phyloP scores from a whole-genome alignment of 2,797 vertebrate species.

The Helicolenus hilgendorfi region DNA sequence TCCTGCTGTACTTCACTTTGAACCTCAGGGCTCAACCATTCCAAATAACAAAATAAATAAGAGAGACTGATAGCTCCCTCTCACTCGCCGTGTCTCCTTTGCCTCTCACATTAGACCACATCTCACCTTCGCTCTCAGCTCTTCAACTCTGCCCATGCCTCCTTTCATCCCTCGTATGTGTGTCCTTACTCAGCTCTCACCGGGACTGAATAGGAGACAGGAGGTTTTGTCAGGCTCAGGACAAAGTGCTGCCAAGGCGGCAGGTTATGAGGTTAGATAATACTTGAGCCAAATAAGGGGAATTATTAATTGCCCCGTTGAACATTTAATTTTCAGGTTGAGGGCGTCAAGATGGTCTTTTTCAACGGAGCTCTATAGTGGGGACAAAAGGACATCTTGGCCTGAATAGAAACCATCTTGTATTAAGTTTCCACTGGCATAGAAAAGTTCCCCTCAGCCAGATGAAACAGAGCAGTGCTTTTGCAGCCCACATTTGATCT shows the following conservation, averaged over 20 bases:
- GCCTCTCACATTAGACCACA: conserved; percentile 12
- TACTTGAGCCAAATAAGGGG: conserved; percentile 70
- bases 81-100: conserved; percentile 16
- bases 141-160: conserved; percentile 2
- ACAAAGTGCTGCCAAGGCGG: conserved; percentile 53
- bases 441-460: conserved; percentile 20
- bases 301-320: conserved; percentile 78
- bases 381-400: conserved; percentile 57
- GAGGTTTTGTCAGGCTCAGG: conserved; percentile 47
- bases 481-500: conserved; percentile 27
- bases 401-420: conserved; percentile 53
- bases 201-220: conserved; percentile 42
- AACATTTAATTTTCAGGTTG: conserved; percentile 86
- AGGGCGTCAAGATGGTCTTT: conserved; percentile 73
- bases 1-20: conserved; percentile 58
- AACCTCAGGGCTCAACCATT: conserved; percentile 60
- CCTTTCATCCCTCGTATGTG: conserved; percentile 33
- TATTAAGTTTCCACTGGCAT: conserved; percentile 20
- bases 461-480: conserved; percentile 16
- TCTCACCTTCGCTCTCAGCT: conserved; percentile 29
- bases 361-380: conserved; percentile 44
- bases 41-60: conserved; percentile 67
- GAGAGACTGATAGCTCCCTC: conserved; percentile 28
- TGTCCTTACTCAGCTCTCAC: neutral
- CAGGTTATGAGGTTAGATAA: conserved; percentile 68